Evolutionary conservation across 2,113 vertebrate species (phyloP).

Genomic region (Cichladusa arquata): DNA sequence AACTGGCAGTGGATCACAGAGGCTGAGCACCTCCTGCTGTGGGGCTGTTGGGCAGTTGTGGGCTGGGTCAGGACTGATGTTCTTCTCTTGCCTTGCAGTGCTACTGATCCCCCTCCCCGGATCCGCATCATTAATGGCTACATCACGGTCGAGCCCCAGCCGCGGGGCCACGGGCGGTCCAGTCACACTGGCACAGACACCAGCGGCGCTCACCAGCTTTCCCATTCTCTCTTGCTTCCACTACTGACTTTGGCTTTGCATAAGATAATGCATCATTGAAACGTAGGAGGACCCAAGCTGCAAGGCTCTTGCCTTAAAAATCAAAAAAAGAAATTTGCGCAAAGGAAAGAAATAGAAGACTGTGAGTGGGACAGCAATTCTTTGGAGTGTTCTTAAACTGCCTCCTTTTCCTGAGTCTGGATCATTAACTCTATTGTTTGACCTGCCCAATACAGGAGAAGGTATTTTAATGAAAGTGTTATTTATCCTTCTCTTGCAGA

Average conservation of each 20-base stretch:
- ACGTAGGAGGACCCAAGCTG: background rate
- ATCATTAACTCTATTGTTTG: constrained; percentile 47
- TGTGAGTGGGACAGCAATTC: background rate
- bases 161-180: constrained; percentile 9
- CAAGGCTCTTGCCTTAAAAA: background rate
- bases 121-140: constrained; percentile 81
- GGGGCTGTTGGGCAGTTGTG: background rate
- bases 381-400: background rate
- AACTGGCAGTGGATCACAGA: background rate
- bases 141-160: constrained; percentile 71
- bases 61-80: background rate
- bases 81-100: constrained; percentile 63
- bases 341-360: background rate
- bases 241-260: constrained; percentile 44
- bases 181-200: constrained; percentile 37
- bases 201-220: background rate
- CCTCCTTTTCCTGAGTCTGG: constrained; percentile 50
- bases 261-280: constrained; percentile 13
- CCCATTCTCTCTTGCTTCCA: constrained; percentile 16
- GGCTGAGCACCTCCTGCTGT: background rate
- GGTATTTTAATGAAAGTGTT: constrained; percentile 56
- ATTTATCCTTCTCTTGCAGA: constrained; percentile 80
- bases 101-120: constrained; percentile 69
- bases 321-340: background rate
- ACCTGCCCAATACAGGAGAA: constrained; percentile 40